Conservation (phyloP, 64 coral and sea anemone species). For the Actinia equina region DNA sequence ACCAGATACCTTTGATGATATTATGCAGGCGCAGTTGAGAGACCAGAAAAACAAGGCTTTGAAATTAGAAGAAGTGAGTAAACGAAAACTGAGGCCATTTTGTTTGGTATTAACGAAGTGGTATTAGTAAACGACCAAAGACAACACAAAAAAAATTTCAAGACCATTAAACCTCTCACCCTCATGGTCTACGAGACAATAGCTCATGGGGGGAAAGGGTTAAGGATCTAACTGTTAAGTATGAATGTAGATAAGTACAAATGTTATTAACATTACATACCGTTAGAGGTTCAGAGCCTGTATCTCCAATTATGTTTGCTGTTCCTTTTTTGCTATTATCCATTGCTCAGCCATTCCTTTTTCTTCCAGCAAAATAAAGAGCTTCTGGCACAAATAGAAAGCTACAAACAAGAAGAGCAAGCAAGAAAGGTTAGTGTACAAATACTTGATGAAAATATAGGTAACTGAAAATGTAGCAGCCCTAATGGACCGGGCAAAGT, state of each 20-base stretch:
- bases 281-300: neutral
- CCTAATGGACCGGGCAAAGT: too few relatives aligned
- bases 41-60: constrained; percentile 59
- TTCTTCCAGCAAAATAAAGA: constrained; percentile 43
- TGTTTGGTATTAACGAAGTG: too few relatives aligned
- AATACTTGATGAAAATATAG: neutral
- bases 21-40: constrained; percentile 81
- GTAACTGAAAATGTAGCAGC: neutral
- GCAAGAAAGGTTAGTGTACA: neutral
- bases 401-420: neutral
- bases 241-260: too few relatives aligned
- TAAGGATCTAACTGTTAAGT: too few relatives aligned
- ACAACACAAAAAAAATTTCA: neutral
- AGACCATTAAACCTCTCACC: too few relatives aligned
- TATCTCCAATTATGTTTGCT: neutral
- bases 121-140: too few relatives aligned
- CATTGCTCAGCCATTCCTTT: neutral
- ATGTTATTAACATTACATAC: too few relatives aligned
- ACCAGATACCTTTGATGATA: neutral
- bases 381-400: constrained; percentile 16
- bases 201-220: too few relatives aligned
- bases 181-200: too few relatives aligned
- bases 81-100: neutral
- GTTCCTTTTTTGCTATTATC: neutral
- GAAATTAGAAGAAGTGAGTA: constrained; percentile 66